Evolutionary conservation across 2,113 vertebrate genomes (phyloP), one percentile per base, ranked within the genome.

Genomic region (Boulengeromyrus knoepffleri): DNA sequence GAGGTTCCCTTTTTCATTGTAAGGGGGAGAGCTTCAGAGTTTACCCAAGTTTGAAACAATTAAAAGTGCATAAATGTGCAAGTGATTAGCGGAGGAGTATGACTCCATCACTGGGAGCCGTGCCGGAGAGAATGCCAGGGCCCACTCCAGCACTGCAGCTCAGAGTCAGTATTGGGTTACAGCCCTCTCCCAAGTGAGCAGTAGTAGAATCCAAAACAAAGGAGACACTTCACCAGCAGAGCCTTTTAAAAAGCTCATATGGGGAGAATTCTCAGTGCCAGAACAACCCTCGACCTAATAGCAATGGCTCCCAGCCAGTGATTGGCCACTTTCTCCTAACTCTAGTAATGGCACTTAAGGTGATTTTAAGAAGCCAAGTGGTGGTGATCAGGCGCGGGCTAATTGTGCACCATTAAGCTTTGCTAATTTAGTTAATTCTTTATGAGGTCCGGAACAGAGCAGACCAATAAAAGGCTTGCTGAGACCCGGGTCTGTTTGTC

Each of bases 141-240:
- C 52, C 53, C 56, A 50, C 49, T 86, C n/a, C 2, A 85, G 56
- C 27, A n/a, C 58, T 62, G 70, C 13, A 24, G 89, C 31, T 86
- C 39, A 31, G 83, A 85, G 70, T 39, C 70, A 84, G 80, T 85
- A 9, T 77, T 49, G 88, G 24, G 77, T 88, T 85, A 46, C 56
- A 89, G 84, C 92, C 87, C 31, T 70, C 91, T 93, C 90, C 90
- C 92, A 91, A 80, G 90, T 89, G 90, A 92, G 92, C 88, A 49
- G 87, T 52, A 27, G 50, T 58, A 27, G 7, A 89, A 91, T 91
- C 88, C 86, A 87, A 89, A 53, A 88, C 87, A 89, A 88, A 77
- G 90, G 70, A 90, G 88, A 90, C 53, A 53, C 83, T 91, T 91
- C 45, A 91, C 52, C 46, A 5, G 80, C 53, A 46, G 42, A 77